These are phyloP conservation scores for Mesocentrotus franciscanus DNA, from an alignment of 53 echinoderm and acorn worm species.

Conservation along the genomic window DNA sequence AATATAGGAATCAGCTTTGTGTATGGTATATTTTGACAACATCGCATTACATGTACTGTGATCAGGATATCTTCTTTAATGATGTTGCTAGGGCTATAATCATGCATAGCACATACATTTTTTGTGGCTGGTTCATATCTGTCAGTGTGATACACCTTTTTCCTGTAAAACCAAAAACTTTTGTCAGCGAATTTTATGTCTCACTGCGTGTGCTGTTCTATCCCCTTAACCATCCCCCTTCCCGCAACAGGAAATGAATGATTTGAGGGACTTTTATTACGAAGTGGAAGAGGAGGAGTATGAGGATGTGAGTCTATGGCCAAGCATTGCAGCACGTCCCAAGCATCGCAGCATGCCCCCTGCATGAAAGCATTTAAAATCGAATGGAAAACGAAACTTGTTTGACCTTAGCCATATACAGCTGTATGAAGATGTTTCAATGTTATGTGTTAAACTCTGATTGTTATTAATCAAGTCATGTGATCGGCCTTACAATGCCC, in stretches of 20 bases:
- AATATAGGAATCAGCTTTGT: background rate
- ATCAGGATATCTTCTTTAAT: background rate
- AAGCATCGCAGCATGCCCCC: conserved; percentile 9
- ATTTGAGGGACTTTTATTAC: conserved; percentile 64
- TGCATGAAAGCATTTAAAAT: conserved; percentile 8
- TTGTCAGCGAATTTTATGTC: background rate
- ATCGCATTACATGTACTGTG: background rate
- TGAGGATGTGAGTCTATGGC: conserved; percentile 60
- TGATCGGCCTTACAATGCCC: background rate
- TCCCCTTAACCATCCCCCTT: conserved; percentile 12
- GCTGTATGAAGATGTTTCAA: background rate
- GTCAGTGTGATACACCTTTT: background rate
- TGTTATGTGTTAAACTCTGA: background rate
- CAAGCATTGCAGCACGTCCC: background rate
- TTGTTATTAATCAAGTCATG: background rate
- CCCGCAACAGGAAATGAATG: conserved; percentile 66
- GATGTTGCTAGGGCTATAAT: background rate
- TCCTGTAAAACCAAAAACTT: background rate
- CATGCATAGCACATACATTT: background rate
- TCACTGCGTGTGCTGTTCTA: background rate
- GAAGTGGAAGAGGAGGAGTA: conserved; percentile 52
- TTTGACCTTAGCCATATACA: background rate
- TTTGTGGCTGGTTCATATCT: background rate
- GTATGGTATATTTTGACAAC: background rate
- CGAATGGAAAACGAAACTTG: background rate